Conservation (phyloP, 2,113 vertebrate species). For the Salvelinus sp. region DNA sequence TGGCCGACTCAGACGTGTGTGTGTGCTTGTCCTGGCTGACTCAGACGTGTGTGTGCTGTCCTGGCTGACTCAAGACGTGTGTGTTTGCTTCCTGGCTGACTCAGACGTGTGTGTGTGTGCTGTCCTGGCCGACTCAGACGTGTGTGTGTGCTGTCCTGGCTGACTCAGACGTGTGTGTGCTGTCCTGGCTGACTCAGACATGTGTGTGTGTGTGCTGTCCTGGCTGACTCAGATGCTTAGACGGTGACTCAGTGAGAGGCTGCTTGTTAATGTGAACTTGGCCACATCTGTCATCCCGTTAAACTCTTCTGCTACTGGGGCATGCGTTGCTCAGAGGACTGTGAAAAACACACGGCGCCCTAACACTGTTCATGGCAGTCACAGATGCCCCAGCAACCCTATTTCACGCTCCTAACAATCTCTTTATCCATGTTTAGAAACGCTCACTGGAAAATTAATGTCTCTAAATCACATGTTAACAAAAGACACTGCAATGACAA, state of each 20-base stretch:
- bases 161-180: background rate
- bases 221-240: conserved; percentile 11
- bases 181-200: background rate
- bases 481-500: too few relatives aligned
- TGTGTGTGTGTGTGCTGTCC: conserved; percentile 3
- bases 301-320: background rate
- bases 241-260: conserved; percentile 18
- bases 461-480: too few relatives aligned
- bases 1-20: background rate
- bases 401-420: too few relatives aligned
- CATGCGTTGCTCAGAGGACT: background rate
- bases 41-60: background rate
- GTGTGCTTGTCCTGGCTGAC: background rate
- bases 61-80: background rate
- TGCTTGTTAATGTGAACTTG: conserved; percentile 29
- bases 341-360: background rate
- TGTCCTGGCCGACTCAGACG: background rate
- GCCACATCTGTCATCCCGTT: conserved; percentile 16
- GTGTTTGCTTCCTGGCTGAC: conserved; percentile 10
- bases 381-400: conserved; percentile 1
- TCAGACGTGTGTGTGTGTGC: background rate
- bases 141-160: too few relatives aligned
- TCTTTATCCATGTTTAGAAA: too few relatives aligned
- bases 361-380: background rate
- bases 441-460: too few relatives aligned